Conservation (phyloP, 2,797 vertebrate species). For the Phrynocephalus forsythii region DNA sequence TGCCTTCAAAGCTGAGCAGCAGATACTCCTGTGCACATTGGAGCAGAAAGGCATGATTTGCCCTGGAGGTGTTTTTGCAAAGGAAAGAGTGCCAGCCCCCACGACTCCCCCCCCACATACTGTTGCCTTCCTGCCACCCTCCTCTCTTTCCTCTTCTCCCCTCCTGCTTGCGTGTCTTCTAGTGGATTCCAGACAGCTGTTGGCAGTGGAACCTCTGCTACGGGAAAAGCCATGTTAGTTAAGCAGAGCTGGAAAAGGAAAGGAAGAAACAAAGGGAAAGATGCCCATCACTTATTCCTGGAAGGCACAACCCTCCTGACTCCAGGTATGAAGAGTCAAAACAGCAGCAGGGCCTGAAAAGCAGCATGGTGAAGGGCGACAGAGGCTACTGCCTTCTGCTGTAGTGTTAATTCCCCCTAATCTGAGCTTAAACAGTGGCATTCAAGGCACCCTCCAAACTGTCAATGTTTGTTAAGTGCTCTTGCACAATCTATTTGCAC, state of each 20-base stretch:
- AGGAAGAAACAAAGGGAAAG: too few species aligned
- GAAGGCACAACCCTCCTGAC: not conserved
- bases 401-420: not conserved
- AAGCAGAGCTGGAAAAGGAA: too few species aligned
- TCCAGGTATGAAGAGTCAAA: not conserved
- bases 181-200: not conserved
- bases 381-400: not conserved
- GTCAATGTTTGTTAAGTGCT: not conserved
- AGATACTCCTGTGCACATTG: too few species aligned
- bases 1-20: not conserved
- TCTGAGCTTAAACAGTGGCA: not conserved
- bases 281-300: too few species aligned
- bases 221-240: too few species aligned
- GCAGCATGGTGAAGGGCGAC: not conserved
- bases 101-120: too few species aligned
- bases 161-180: too few species aligned
- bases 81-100: not conserved
- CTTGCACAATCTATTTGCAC: not conserved
- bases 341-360: not conserved
- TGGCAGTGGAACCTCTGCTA: not conserved
- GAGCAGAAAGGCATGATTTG: not conserved
- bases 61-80: not conserved
- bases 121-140: not conserved
- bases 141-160: too few species aligned
- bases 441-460: not conserved